Percentiles rank a stretch among this genome's conserved stretches.
Evolutionary conservation across 2,113 vertebrate species (phyloP).

Genomic region (Saccopteryx bilineata): DNA sequence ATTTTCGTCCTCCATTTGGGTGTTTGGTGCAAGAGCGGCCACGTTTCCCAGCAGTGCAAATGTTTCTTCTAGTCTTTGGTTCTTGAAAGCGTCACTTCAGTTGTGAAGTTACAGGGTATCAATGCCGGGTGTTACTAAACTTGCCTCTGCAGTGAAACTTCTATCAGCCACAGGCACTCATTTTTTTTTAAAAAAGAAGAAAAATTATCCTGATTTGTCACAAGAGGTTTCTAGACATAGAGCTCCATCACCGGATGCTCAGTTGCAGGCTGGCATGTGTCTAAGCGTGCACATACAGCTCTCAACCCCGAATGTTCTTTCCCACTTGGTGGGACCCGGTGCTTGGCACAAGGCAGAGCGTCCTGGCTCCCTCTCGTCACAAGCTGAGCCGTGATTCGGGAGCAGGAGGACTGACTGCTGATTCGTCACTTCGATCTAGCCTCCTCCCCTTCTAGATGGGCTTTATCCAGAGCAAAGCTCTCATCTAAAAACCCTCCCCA

Average conservation of each 20-base stretch:
- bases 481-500: background rate
- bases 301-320: background rate
- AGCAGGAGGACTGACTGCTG: background rate
- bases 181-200: background rate
- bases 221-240: background rate
- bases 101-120: background rate
- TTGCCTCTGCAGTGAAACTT: background rate
- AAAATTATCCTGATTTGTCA: background rate
- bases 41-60: conserved; percentile 54
- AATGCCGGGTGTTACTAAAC: background rate
- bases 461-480: background rate
- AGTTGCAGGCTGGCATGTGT: background rate
- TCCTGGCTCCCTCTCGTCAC: background rate
- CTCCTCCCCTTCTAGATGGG: background rate
- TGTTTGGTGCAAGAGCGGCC: conserved; percentile 64
- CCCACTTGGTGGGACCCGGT: background rate
- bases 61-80: conserved; percentile 56
- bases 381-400: background rate
- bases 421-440: background rate
- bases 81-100: background rate
- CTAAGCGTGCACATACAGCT: background rate
- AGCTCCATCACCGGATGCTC: background rate
- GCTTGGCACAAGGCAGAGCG: background rate
- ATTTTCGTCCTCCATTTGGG: conserved; percentile 62
- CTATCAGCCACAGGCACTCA: background rate